Conservation (phyloP, 2,888 invertebrate species). For the Noctua fimbriata region DNA sequence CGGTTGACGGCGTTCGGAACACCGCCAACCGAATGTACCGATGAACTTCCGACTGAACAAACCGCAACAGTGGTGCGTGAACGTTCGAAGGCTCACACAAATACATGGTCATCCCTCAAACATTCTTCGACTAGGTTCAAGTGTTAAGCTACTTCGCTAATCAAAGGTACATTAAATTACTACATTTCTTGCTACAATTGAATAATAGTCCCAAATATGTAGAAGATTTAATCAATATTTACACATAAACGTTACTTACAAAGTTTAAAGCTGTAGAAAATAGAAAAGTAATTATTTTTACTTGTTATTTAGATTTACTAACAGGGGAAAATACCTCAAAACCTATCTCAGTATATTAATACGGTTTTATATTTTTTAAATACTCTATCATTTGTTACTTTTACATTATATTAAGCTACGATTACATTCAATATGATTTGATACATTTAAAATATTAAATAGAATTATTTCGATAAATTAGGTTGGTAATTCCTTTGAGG, state of each 20-base stretch:
- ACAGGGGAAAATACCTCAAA: conserved; percentile 48
- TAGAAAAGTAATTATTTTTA: conserved; percentile 47
- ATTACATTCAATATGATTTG: conserved; percentile 24
- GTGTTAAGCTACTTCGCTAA: conserved; percentile 48
- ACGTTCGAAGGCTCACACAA: conserved; percentile 38
- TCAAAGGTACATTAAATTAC: conserved; percentile 15
- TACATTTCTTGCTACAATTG: conserved; percentile 38
- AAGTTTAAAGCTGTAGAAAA: conserved; percentile 57
- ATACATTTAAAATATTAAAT: conserved; percentile 22
- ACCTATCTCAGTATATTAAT: conserved; percentile 24
- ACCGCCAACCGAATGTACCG: conserved; percentile 58
- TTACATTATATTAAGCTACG: conserved; percentile 13
- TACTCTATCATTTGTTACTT: conserved; percentile 34
- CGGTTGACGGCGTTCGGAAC: conserved; percentile 56
- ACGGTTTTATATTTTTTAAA: conserved; percentile 14
- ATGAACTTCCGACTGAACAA: conserved; percentile 59
- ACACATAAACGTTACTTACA: conserved; percentile 46
- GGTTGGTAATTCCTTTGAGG: conserved; percentile 48
- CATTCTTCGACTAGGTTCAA: conserved; percentile 40
- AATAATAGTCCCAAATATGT: conserved; percentile 57
- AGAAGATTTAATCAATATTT: conserved; percentile 60
- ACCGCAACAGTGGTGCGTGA: conserved; percentile 45
- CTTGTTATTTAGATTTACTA: conserved; percentile 21
- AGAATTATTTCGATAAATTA: conserved; percentile 26
- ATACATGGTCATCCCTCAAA: conserved; percentile 50